Conservation (phyloP, 2,888 invertebrate genomes). For the Eurytoma californica region DNA sequence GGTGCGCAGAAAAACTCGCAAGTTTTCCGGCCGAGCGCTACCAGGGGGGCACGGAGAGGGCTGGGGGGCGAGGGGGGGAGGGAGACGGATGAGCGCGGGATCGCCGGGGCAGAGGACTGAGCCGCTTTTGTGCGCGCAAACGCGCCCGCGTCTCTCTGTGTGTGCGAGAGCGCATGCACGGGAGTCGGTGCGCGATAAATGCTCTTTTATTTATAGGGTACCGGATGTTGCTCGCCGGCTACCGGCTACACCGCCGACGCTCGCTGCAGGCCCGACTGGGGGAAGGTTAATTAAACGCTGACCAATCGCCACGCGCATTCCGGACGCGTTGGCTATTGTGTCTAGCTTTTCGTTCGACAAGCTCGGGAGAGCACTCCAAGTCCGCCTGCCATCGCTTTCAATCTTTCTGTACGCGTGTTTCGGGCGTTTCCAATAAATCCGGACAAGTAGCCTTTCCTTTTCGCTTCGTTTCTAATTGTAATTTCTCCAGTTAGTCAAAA, state of each 20-base stretch:
- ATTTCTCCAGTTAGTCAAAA: too few species aligned
- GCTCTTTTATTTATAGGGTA: slow-evolving; percentile 38
- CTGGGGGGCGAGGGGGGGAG: too few species aligned
- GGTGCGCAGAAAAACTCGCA: neutral
- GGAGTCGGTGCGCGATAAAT: slow-evolving; percentile 8
- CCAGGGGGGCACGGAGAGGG: neutral
- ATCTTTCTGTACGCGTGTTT: too few species aligned
- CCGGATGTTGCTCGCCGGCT: slow-evolving; percentile 22
- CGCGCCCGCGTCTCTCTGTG: neutral
- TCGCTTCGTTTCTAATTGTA: too few species aligned
- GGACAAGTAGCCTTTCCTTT: too few species aligned
- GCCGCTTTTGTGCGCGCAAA: neutral
- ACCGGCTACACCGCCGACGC: neutral
- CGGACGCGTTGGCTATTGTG: neutral
- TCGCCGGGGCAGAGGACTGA: neutral
- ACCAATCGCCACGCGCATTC: slow-evolving; percentile 2
- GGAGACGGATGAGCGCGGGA: too few species aligned
- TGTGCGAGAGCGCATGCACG: neutral
- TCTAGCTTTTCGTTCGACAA: neutral
- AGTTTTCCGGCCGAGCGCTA: neutral
- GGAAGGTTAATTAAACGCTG: slow-evolving; percentile 28
- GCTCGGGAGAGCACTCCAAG: too few species aligned
- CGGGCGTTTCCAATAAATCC: too few species aligned
- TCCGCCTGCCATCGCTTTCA: too few species aligned
- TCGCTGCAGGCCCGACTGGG: neutral